phyloP scores from a whole-genome alignment of 2,113 vertebrate genomes.

The Lophius piscatorius region DNA sequence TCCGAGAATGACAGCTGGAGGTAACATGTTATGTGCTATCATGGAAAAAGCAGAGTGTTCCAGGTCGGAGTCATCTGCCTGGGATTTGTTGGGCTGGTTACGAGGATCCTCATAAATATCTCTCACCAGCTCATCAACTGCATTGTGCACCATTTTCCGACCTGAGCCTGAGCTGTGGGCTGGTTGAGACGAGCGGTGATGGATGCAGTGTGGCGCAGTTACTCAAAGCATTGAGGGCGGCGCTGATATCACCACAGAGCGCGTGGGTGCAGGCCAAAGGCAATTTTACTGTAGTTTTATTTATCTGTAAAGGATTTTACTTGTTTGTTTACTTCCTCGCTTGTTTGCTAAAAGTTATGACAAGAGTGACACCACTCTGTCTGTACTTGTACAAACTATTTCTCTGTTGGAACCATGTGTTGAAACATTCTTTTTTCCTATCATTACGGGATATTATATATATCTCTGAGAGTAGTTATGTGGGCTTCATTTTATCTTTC shows the following conservation, averaged over 20 bases:
- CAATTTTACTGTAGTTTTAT: neutral
- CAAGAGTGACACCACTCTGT: no score
- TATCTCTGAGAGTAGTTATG: no score
- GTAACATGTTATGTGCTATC: slow-evolving; percentile 66
- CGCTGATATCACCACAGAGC: slow-evolving; percentile 39
- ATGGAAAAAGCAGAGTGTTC: slow-evolving; percentile 30
- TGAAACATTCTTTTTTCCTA: no score
- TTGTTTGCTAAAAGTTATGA: no score
- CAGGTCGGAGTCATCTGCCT: slow-evolving; percentile 70
- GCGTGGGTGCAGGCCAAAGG: slow-evolving; percentile 13
- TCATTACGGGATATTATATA: no score
- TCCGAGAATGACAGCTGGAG: slow-evolving; percentile 54
- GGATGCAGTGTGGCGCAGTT: slow-evolving; percentile 64
- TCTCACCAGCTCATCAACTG: slow-evolving; percentile 82
- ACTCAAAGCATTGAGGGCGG: slow-evolving; percentile 23
- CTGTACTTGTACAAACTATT: no score
- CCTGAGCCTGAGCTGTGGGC: slow-evolving; percentile 34
- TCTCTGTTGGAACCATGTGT: no score
- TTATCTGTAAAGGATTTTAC: neutral
- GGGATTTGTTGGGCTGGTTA: slow-evolving; percentile 71
- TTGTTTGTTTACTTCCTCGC: no score
- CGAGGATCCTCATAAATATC: slow-evolving; percentile 81
- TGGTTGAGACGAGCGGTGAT: slow-evolving; percentile 66
- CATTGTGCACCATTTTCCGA: slow-evolving; percentile 38
- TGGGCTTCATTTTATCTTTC: no score